These are phyloP conservation scores for Gymnogyps californianus DNA, from an alignment of 2,113 vertebrate genomes.

Conservation along the genomic window DNA sequence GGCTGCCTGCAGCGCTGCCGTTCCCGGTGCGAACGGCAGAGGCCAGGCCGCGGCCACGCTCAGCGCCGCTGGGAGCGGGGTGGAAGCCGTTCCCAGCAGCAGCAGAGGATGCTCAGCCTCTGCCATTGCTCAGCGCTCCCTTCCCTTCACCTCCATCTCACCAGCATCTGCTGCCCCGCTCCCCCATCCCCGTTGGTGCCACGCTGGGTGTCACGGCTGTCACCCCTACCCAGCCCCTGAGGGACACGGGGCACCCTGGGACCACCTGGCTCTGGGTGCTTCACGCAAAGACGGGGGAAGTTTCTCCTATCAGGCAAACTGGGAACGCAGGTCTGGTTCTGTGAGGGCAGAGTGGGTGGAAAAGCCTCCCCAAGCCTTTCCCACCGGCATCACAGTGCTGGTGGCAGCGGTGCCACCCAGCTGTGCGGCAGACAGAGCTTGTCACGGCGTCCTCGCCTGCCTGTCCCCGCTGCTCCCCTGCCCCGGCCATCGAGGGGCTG, in stretches of 20 bases:
- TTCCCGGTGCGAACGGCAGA: conserved; percentile 50
- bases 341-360: background rate
- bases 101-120: background rate
- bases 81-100: background rate
- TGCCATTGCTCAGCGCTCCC: background rate
- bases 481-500: background rate
- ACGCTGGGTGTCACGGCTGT: rapidly evolving
- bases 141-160: background rate
- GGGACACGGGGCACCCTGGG: background rate
- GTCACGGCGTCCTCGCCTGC: background rate
- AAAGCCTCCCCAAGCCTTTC: background rate
- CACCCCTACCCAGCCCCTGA: background rate
- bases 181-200: rapidly evolving
- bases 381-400: rapidly evolving
- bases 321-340: background rate
- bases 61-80: background rate
- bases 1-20: background rate
- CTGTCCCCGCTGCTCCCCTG: background rate
- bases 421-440: background rate
- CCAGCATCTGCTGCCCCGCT: background rate
- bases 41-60: background rate
- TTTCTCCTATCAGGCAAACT: background rate
- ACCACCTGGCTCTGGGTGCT: background rate
- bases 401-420: background rate
- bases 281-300: rapidly evolving